Evolutionary conservation across 2,888 invertebrate species (phyloP).

Genomic region (Drosophila seclusa): DNA sequence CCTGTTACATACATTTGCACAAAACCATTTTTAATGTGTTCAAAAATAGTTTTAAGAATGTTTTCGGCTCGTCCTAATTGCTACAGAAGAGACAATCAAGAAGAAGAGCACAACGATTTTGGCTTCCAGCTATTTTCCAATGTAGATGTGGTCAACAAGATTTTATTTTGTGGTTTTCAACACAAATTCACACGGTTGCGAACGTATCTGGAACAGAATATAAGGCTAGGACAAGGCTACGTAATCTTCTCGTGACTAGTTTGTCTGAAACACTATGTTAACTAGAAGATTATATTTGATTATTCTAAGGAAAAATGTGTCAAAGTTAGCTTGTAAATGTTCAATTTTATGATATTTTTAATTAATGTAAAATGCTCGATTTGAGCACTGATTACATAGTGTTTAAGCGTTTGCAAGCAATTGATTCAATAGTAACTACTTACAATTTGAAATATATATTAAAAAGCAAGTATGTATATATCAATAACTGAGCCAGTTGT

Average conservation of each 20-base stretch:
- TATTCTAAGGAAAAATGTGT: background rate
- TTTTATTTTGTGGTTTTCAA: background rate
- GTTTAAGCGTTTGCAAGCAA: background rate
- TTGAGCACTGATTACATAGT: background rate
- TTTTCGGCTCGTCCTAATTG: background rate
- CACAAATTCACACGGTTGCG: background rate
- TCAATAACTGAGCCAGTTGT: conserved; percentile 18
- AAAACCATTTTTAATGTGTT: background rate
- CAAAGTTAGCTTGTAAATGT: background rate
- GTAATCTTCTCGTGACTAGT: background rate
- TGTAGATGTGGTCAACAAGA: background rate
- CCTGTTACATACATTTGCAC: background rate
- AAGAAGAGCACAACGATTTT: background rate
- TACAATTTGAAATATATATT: background rate
- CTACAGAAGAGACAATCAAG: background rate
- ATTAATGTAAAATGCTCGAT: background rate
- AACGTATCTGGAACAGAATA: background rate
- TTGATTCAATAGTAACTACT: background rate
- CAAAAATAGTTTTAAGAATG: background rate
- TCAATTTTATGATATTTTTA: background rate
- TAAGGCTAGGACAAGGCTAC: background rate
- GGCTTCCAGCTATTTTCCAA: background rate
- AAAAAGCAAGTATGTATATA: no score
- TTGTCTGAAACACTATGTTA: background rate
- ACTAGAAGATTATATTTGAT: background rate